Conservation (phyloP, 2,888 invertebrate genomes). For the Drosophila nigricruria region DNA sequence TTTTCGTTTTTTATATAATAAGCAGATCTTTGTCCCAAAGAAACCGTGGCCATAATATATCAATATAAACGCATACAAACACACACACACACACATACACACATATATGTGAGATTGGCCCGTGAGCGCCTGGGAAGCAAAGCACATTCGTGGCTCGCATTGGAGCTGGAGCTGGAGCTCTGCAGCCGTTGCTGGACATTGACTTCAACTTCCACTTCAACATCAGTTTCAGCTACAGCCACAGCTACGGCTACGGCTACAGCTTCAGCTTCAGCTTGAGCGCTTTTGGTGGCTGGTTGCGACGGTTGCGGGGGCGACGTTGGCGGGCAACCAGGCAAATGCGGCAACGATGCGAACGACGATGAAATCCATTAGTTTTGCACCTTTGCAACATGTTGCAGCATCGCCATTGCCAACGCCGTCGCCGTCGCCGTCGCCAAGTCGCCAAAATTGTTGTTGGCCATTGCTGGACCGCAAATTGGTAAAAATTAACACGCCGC, state of each 20-base stretch:
- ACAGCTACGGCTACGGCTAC: not conserved
- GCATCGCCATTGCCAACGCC: conserved; percentile 44
- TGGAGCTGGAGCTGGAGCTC: conserved; percentile 33
- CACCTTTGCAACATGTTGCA: conserved; percentile 80
- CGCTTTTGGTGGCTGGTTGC: conserved; percentile 8
- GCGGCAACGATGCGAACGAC: conserved; percentile 60
- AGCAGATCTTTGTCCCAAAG: conserved; percentile 85
- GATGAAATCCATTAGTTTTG: conserved; percentile 82
- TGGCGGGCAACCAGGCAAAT: conserved; percentile 38
- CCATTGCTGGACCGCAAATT: conserved; percentile 75
- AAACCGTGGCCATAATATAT: conserved; percentile 85
- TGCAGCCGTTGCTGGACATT: conserved; percentile 69
- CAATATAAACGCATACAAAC: conserved; percentile 80
- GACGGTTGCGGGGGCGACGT: conserved; percentile 22
- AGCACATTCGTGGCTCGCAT: conserved; percentile 76
- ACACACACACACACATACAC: conserved; percentile 23
- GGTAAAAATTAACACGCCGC: conserved; percentile 83
- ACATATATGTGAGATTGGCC: conserved; percentile 42
- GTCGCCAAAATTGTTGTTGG: conserved; percentile 62
- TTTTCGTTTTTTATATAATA: conserved; percentile 81
- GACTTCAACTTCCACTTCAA: conserved; percentile 53
- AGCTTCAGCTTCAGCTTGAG: conserved; percentile 13
- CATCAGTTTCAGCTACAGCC: conserved; percentile 13
- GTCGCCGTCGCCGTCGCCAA: conserved; percentile 20
- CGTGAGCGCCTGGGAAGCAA: conserved; percentile 76